Evolutionary conservation across 2,888 invertebrate species (phyloP).

Genomic region (Andricus quercusramuli): DNA sequence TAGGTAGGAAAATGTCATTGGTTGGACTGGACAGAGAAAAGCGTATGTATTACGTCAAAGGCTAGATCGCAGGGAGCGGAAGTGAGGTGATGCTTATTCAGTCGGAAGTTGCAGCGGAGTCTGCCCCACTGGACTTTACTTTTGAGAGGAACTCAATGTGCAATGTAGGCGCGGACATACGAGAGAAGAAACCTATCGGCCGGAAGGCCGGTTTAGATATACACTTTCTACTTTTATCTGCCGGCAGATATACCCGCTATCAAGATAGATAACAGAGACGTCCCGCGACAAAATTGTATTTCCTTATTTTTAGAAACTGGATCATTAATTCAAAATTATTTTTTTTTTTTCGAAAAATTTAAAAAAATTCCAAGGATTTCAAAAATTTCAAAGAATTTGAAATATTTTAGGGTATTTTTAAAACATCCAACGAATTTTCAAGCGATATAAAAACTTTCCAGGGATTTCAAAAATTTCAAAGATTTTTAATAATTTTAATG

Average conservation of each 20-base stretch:
- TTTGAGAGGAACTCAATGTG: slow-evolving; percentile 58
- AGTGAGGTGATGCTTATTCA: slow-evolving; percentile 73
- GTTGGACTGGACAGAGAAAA: slow-evolving; percentile 53
- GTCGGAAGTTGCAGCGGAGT: slow-evolving; percentile 72
- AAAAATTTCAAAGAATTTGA: too few species aligned
- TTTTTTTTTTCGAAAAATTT: too few species aligned
- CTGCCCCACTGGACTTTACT: slow-evolving; percentile 60
- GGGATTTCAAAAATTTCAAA: too few species aligned
- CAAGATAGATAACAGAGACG: slow-evolving; percentile 60
- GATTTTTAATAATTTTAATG: too few species aligned
- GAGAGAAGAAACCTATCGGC: slow-evolving; percentile 65
- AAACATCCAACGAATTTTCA: too few species aligned
- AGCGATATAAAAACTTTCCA: too few species aligned
- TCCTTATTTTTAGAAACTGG: background rate
- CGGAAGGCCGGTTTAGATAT: slow-evolving; percentile 74
- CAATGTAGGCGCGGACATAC: slow-evolving; percentile 52
- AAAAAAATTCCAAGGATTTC: too few species aligned
- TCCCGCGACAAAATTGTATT: background rate
- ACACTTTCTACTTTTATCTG: slow-evolving; percentile 60
- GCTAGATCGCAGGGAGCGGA: slow-evolving; percentile 72
- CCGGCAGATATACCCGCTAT: slow-evolving; percentile 58
- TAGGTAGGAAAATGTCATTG: slow-evolving; percentile 47
- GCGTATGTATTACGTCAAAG: slow-evolving; percentile 71
- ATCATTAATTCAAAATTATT: background rate
- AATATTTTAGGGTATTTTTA: too few species aligned